phyloP scores from a whole-genome alignment of 2,113 vertebrate species.

The Scolopax mira region DNA sequence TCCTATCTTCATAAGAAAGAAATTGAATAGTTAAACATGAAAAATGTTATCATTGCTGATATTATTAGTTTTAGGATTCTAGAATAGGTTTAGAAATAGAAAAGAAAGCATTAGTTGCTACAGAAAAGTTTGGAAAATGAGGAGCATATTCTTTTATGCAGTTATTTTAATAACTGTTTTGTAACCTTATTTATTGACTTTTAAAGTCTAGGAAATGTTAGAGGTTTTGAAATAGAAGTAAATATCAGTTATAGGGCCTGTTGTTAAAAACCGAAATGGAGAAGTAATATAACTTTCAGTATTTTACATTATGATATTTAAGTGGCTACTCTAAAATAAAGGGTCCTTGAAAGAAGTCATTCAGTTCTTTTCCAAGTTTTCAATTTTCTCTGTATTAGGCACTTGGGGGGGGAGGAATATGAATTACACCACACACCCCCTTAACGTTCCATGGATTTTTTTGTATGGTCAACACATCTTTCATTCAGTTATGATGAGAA shows the following conservation, averaged over 20 bases:
- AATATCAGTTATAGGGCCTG: background rate
- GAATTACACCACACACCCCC: background rate
- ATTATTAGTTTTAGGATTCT: background rate
- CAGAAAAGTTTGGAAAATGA: background rate
- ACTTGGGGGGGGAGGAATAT: accelerated
- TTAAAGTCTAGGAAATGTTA: background rate
- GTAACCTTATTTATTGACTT: background rate
- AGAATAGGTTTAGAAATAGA: background rate
- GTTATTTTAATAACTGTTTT: background rate
- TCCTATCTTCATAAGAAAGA: background rate
- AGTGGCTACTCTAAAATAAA: background rate
- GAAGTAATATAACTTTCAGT: background rate
- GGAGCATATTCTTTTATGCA: background rate
- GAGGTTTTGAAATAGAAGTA: background rate
- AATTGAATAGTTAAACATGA: background rate
- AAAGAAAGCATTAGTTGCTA: background rate
- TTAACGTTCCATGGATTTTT: background rate
- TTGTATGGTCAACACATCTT: background rate
- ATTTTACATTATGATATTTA: background rate
- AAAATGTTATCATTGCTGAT: background rate
- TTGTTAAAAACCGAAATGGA: background rate
- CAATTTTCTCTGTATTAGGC: background rate
- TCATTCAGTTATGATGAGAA: background rate
- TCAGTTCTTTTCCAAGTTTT: background rate
- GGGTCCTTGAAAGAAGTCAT: background rate